Evolutionary conservation across 2,113 vertebrate species (phyloP).

Genomic region (Centrocercus urophasianus): DNA sequence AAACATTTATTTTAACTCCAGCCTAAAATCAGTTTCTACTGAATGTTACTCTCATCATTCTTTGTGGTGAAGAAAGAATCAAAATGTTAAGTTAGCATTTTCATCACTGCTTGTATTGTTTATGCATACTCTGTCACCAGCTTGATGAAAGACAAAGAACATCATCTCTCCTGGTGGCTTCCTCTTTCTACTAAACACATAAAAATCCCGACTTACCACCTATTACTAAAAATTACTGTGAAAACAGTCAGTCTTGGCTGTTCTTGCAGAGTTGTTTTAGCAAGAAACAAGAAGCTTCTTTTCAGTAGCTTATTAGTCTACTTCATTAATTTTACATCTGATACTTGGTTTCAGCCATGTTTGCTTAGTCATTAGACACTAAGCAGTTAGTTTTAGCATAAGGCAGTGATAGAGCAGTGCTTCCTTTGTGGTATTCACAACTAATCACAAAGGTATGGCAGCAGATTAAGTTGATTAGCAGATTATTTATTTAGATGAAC

Average conservation of each 20-base stretch:
- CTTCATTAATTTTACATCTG: not conserved
- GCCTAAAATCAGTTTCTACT: not conserved
- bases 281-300: not conserved
- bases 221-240: not conserved
- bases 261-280: not conserved
- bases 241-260: not conserved
- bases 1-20: not conserved
- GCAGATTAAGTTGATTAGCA: not conserved
- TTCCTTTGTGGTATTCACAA: fast-evolving
- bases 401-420: not conserved
- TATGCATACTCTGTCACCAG: not conserved
- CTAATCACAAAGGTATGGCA: not conserved
- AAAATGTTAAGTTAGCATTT: not conserved
- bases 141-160: not conserved
- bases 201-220: not conserved
- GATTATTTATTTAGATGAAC: not conserved
- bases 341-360: not conserved
- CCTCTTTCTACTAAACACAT: not conserved
- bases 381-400: not conserved
- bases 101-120: not conserved
- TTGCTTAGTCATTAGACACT: not conserved
- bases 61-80: not conserved
- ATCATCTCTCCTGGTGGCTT: not conserved
- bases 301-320: not conserved
- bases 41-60: fast-evolving